phyloP scores from a whole-genome alignment of 2,113 vertebrate genomes.

The Caranx melampygus region DNA sequence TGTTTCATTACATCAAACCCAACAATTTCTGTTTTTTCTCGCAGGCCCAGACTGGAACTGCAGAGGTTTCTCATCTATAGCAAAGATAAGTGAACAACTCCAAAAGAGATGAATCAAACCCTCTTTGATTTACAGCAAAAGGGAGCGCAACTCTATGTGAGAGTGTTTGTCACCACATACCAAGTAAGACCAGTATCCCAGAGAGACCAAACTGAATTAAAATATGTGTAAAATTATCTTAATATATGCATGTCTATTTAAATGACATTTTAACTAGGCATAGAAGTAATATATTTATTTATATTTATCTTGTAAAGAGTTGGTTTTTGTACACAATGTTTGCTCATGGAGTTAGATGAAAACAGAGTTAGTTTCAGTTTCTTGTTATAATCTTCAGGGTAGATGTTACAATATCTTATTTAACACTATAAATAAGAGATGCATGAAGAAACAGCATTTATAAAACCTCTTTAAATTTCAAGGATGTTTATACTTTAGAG shows the following conservation, averaged over 20 bases:
- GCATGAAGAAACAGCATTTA: too few relatives aligned
- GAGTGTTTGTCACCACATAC: conserved; percentile 83
- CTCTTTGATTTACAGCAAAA: conserved; percentile 59
- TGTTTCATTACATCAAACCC: not conserved
- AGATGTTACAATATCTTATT: too few relatives aligned
- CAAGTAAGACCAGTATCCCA: conserved; percentile 78
- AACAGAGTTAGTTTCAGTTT: too few relatives aligned
- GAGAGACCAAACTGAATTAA: not conserved
- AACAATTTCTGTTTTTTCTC: conserved; percentile 4
- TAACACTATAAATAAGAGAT: too few relatives aligned
- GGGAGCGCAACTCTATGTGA: conserved; percentile 78
- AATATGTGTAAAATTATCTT: not conserved
- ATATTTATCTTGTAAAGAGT: too few relatives aligned
- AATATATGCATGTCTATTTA: not conserved
- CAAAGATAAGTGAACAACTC: conserved; percentile 65
- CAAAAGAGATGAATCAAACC: not conserved
- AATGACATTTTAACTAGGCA: too few relatives aligned
- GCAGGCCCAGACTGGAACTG: conserved; percentile 78
- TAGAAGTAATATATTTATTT: too few relatives aligned
- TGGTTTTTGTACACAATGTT: too few relatives aligned
- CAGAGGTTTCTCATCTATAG: conserved; percentile 33
- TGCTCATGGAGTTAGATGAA: too few relatives aligned
- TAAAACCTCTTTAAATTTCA: too few relatives aligned
- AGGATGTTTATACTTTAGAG: too few relatives aligned
- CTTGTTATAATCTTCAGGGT: too few relatives aligned